Evolutionary conservation across 2,888 invertebrate genomes (phyloP), one percentile per base, ranked within the genome.

Genomic region (Stenoptilia bipunctidactyla): DNA sequence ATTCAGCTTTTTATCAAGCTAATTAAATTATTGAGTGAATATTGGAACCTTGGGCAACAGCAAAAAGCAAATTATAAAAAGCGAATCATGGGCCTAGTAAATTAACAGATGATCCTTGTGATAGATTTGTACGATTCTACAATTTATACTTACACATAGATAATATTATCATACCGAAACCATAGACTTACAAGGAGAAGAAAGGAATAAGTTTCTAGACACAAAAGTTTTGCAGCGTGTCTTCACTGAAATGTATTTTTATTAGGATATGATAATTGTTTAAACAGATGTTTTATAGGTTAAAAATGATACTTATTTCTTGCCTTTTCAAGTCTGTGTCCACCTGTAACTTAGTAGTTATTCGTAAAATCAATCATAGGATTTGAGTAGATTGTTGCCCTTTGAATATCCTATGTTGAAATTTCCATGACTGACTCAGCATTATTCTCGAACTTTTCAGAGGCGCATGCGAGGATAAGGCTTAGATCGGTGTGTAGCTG

Each of bases 371-470:
- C 49, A 57, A 55, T 49, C 52, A 55, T 50, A 50, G 51, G 51
- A 41, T 13, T 38, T 36, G 40, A 53, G 39, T 30, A 42, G 45
- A 62, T 66, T 60, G 47, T 61, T 12, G 30, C 30, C 30, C 55
- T 62, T 61, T 58, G 63, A n/a, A 61, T 49, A 56, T 60, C 60
- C 63, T 52, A 45, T 50, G 53, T 61, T 61, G n/a, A 76, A 82
- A 82, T 79, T 77, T 80, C 83, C 82, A 82, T 82, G 82, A 83
- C 84, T 73, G 74, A 75, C 80, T 79, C 58, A 66, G 84, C 84
- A 82, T 77, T 76, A 80, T 79, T 80, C 70, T 77, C 73, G 64
- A 67, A 64, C 74, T 69, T 85, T 85, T 79, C 85, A 85, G 85
- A 85, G 85, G 85, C 85, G 76, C 85, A 84, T 84, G 84, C 82